phyloP scores from a whole-genome alignment of 2,797 vertebrate genomes.

The Pagetopsis macropterus region DNA sequence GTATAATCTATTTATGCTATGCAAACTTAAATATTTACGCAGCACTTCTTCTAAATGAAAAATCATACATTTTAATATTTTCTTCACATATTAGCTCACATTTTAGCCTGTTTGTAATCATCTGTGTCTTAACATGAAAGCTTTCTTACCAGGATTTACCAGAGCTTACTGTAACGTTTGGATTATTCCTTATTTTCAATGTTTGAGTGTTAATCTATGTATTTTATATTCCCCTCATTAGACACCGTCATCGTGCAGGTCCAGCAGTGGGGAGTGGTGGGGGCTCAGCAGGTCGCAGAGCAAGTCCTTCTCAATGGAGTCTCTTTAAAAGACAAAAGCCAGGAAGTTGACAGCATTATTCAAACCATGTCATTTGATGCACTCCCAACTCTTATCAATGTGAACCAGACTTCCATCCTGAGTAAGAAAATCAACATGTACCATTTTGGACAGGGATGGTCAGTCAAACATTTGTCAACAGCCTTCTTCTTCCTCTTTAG shows the following conservation, averaged over 20 bases:
- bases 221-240: conserved; percentile 36
- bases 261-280: conserved; percentile 63
- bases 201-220: background rate
- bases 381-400: background rate
- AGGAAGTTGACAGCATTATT: conserved; percentile 52
- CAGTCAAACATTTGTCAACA: background rate
- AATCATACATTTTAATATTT: background rate
- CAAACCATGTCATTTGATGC: conserved; percentile 42
- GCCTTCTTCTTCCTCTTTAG: conserved; percentile 35
- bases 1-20: background rate
- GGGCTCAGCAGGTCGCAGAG: conserved; percentile 25
- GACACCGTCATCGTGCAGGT: conserved; percentile 68
- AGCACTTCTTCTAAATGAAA: background rate
- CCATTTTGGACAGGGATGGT: background rate
- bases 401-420: conserved; percentile 40
- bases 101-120: background rate
- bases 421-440: conserved; percentile 49
- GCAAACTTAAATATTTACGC: background rate
- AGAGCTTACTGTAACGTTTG: background rate
- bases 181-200: background rate
- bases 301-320: conserved; percentile 69
- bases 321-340: conserved; percentile 23
- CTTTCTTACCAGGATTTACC: background rate
- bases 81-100: background rate
- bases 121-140: background rate